Conservation (phyloP, 2,888 invertebrate species). For the Endotricha flammealis region DNA sequence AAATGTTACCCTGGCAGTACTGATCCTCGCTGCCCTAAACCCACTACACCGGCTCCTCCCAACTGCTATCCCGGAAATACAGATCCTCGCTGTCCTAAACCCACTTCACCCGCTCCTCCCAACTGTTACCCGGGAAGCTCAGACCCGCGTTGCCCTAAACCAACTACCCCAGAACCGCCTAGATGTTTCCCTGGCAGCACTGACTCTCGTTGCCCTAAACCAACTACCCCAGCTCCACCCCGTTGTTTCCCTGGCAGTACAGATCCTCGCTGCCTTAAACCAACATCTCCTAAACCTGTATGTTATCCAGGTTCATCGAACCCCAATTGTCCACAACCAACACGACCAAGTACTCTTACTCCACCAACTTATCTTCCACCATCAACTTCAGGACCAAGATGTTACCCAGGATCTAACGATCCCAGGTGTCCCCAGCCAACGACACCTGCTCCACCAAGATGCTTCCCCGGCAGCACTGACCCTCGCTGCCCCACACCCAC, state of each 20-base stretch:
- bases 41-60: slow-evolving; percentile 22
- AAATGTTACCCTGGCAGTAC: slow-evolving; percentile 25
- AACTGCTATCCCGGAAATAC: slow-evolving; percentile 40
- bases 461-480: slow-evolving; percentile 26
- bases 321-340: slow-evolving; percentile 35
- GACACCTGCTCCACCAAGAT: slow-evolving; percentile 19
- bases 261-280: slow-evolving; percentile 34
- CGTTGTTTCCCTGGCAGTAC: slow-evolving; percentile 38
- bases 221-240: slow-evolving; percentile 29
- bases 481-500: slow-evolving; percentile 20
- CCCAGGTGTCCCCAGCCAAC: slow-evolving; percentile 30
- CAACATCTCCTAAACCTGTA: slow-evolving; percentile 21
- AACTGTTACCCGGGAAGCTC: slow-evolving; percentile 43
- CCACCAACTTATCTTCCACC: slow-evolving; percentile 13
- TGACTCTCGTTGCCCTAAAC: slow-evolving; percentile 33
- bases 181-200: slow-evolving; percentile 39
- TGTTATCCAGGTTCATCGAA: slow-evolving; percentile 23
- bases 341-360: slow-evolving; percentile 21
- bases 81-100: slow-evolving; percentile 32
- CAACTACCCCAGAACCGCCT: slow-evolving; percentile 25
- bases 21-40: slow-evolving; percentile 15
- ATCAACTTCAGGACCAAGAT: slow-evolving; percentile 6
- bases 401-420: slow-evolving; percentile 31
- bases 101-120: slow-evolving; percentile 24
- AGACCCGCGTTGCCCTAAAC: slow-evolving; percentile 42